Evolutionary conservation across 2,888 invertebrate genomes (phyloP).

Genomic region (Halictus ligatus): DNA sequence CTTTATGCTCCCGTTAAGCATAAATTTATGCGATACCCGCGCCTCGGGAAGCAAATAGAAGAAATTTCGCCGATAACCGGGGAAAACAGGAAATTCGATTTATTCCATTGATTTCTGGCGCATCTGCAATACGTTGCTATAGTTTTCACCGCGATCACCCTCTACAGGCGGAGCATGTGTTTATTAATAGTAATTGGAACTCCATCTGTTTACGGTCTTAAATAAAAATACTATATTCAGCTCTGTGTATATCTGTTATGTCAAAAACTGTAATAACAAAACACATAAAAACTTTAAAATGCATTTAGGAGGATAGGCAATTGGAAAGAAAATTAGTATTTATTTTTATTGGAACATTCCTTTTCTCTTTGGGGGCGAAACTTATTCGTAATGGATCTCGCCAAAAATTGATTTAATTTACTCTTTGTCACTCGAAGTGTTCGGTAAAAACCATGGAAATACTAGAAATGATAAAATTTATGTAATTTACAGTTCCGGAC

Average conservation of each 20-base stretch:
- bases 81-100: not conserved
- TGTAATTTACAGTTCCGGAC: not conserved
- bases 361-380: not conserved
- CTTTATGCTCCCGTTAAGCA: slow-evolving; percentile 65
- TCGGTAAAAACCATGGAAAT: not conserved
- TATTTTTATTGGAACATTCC: not conserved
- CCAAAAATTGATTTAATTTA: not conserved
- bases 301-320: too few species aligned
- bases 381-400: not conserved
- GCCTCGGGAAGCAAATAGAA: slow-evolving; percentile 24
- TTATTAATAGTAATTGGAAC: not conserved
- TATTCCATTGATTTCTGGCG: not conserved
- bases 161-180: not conserved
- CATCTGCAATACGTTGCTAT: not conserved
- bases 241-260: not conserved
- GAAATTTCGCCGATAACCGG: slow-evolving; percentile 1
- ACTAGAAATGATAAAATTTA: not conserved
- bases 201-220: not conserved
- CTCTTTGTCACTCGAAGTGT: not conserved
- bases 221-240: not conserved
- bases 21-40: slow-evolving; percentile 56
- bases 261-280: not conserved
- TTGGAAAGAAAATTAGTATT: not conserved
- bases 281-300: too few species aligned
- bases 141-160: not conserved